Conservation (phyloP, 2,797 vertebrate genomes). For the Coregonus suidteri region DNA sequence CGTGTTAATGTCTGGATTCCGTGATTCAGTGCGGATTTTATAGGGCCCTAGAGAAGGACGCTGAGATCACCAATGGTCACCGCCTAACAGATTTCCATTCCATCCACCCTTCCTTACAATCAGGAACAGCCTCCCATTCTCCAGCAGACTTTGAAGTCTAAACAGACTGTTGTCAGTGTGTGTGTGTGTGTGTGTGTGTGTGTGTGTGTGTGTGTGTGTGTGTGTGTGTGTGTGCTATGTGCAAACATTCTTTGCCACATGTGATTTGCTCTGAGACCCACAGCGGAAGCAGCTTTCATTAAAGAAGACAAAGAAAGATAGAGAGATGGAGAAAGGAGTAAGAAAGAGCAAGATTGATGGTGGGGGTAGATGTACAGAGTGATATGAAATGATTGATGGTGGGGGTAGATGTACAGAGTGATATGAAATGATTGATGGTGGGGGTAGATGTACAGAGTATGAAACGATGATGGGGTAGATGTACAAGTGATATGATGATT, state of each 20-base stretch:
- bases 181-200: background rate
- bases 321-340: background rate
- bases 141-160: background rate
- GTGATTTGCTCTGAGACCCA: slow-evolving; percentile 51
- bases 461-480: no score
- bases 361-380: slow-evolving; percentile 23
- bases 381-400: slow-evolving; percentile 46
- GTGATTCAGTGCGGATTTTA: no score
- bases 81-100: no score
- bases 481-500: no score
- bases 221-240: background rate
- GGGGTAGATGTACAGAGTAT: no score
- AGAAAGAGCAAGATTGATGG: slow-evolving; percentile 1
- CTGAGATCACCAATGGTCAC: no score
- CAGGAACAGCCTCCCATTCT: no score
- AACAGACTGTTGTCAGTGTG: background rate
- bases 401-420: no score
- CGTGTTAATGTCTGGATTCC: no score
- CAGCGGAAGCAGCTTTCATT: slow-evolving; percentile 50
- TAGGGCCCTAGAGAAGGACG: no score
- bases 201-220: background rate
- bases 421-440: no score
- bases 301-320: slow-evolving; percentile 52
- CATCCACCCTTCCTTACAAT: no score
- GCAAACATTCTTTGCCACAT: slow-evolving; percentile 27